phyloP scores from a whole-genome alignment of 2,113 vertebrate species.

The Grantiella picta region DNA sequence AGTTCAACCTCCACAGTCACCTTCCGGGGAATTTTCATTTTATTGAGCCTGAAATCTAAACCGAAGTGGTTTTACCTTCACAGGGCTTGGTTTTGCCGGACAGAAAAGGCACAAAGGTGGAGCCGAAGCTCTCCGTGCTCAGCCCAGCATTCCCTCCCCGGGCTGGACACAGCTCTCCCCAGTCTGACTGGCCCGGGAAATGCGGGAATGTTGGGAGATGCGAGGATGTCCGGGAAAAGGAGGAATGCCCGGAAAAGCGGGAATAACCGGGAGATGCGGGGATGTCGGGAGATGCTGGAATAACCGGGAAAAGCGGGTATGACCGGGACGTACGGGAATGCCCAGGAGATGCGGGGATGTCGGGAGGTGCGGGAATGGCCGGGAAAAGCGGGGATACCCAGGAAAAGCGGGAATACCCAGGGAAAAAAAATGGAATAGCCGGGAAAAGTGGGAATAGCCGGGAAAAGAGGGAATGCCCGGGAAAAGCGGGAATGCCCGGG shows the following conservation, averaged over 20 bases:
- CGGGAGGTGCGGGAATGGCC: accelerated
- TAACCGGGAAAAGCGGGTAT: neutral
- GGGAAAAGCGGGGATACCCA: accelerated
- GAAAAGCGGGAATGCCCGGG: accelerated
- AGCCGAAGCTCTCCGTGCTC: neutral
- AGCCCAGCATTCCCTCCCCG: accelerated
- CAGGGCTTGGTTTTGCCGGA: neutral
- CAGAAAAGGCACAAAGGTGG: neutral
- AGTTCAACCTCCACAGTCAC: neutral
- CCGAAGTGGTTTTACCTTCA: neutral
- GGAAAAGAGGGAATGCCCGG: accelerated
- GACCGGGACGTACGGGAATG: accelerated
- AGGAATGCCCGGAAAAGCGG: neutral
- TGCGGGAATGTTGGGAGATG: accelerated
- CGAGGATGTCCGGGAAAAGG: no score
- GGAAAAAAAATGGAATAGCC: no score
- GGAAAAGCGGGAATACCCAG: no score
- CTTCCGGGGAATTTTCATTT: neutral
- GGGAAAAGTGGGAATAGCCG: no score
- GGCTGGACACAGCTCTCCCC: accelerated
- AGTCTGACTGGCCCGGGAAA: neutral
- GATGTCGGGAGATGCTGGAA: neutral
- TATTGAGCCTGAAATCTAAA: neutral
- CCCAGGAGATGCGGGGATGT: accelerated
- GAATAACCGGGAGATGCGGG: neutral